Percentiles rank a stretch among this genome's conserved stretches.
phyloP scores from a whole-genome alignment of 1,140 invertebrate species.

The Drosophila nigrodunni region DNA sequence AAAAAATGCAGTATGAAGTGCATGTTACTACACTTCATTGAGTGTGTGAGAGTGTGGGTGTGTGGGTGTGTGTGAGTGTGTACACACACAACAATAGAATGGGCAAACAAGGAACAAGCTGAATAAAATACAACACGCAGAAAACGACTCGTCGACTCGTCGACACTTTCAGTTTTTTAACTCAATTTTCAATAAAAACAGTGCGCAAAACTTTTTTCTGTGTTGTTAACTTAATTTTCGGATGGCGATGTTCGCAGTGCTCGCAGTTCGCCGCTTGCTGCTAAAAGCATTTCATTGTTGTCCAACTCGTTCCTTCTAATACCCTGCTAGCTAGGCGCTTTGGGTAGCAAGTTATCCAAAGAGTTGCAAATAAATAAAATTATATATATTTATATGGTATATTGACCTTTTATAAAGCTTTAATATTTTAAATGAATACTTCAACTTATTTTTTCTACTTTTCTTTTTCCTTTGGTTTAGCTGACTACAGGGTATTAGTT shows the following conservation, averaged over 20 bases:
- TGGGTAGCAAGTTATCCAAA: neutral
- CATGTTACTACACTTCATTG: neutral
- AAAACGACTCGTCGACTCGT: conserved; percentile 45
- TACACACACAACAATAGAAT: conserved; percentile 23
- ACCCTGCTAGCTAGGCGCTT: neutral
- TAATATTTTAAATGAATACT: neutral
- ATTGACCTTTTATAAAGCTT: neutral
- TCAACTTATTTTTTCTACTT: neutral
- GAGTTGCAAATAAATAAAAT: too few relatives aligned
- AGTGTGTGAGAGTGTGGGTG: neutral
- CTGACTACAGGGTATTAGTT: conserved; percentile 2
- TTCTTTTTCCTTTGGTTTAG: neutral
- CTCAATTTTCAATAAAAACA: conserved; percentile 79
- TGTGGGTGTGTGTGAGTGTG: neutral
- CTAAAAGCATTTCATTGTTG: conserved; percentile 83
- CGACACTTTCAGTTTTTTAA: conserved; percentile 78
- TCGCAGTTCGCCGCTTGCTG: conserved; percentile 45
- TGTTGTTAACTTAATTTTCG: conserved; percentile 81
- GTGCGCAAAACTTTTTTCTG: conserved; percentile 69
- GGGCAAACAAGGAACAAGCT: conserved; percentile 18
- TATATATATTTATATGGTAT: neutral
- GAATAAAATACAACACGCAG: conserved; percentile 53
- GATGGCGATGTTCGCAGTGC: conserved; percentile 41
- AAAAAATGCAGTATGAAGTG: conserved; percentile 8
- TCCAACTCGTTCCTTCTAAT: conserved; percentile 54